Evolutionary conservation across 2,113 vertebrate species (phyloP), one percentile per base, ranked within the genome.

Genomic region (Gobiocypris rarus): DNA sequence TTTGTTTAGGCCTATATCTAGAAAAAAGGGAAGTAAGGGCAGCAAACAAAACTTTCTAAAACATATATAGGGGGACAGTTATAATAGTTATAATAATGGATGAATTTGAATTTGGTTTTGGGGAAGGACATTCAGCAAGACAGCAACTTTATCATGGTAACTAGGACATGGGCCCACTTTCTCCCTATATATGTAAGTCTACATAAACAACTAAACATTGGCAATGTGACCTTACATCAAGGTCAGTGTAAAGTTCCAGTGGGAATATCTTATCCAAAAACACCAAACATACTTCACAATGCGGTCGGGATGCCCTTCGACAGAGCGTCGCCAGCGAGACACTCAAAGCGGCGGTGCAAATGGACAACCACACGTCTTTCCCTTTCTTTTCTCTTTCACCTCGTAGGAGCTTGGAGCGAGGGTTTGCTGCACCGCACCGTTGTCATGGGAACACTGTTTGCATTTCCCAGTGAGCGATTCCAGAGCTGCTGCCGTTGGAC

Each of bases 361-460:
- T 43, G 63, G 34, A 50, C 84, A 74, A 67, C 63, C 79, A 34
- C 38, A 28, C 65, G 76, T 83, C 83, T 38, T 74, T 80, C 15
- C 22, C 78, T 28, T 58, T 61, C 38, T 58, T 71, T 61, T 82
- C 67, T 87, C 52, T 83, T 87, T 76, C 67, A 83, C 87, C 77
- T 84, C 84, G 63, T 74, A 59, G 71, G 73, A 50, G 69, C 82
- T 85, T 87, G 78, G 54, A 86, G 81, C 24, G 84, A 92, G 86
- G 87, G 89, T 92, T 94, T 90, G 84, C 90, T 86, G 86, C 87
- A 59, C 90, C 67, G 80, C 89, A 88, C 63, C 24, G 90, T 95
- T 89, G 79, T 93, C 91, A 95, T 94, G 90, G 94, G 88, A 91
- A 94, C 93, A 90, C 87, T 94, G 92, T 95, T 95, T 94, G 94